These are phyloP conservation scores for Yponomeuta cagnagella DNA, from an alignment of 2,888 invertebrate genomes.

Conservation along the genomic window DNA sequence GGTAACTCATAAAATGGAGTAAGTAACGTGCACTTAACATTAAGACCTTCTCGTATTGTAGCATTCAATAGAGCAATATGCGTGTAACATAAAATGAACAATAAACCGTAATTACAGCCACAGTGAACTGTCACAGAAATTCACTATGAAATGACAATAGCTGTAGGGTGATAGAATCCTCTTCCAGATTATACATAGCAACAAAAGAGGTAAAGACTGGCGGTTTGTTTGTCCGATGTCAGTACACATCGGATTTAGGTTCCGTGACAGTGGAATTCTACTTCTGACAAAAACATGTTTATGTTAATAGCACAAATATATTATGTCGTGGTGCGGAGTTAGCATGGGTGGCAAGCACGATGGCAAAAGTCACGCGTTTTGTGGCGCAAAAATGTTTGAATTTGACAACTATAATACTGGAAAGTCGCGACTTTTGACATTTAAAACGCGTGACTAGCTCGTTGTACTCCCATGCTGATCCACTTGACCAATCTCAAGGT, in stretches of 20 bases:
- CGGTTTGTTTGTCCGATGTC: background rate
- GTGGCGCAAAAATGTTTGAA: too few relatives aligned
- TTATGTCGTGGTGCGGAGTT: too few relatives aligned
- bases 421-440: too few relatives aligned
- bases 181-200: conserved; percentile 15
- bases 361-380: too few relatives aligned
- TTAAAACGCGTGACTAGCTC: too few relatives aligned
- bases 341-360: too few relatives aligned
- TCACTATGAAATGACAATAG: conserved; percentile 41
- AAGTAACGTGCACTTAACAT: background rate
- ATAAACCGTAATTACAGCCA: conserved; percentile 62
- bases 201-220: background rate
- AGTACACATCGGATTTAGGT: background rate
- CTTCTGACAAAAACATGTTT: too few relatives aligned
- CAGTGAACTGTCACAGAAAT: conserved; percentile 62
- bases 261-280: too few relatives aligned
- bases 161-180: conserved; percentile 38
- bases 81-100: conserved; percentile 53
- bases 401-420: too few relatives aligned
- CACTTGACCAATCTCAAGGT: too few relatives aligned
- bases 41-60: background rate
- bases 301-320: too few relatives aligned
- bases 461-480: too few relatives aligned
- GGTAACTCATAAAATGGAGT: background rate
- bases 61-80: conserved; percentile 36